Base-by-base conservation (phyloP, 2,113 vertebrate species). In the Pelobates fuscus region DNA sequence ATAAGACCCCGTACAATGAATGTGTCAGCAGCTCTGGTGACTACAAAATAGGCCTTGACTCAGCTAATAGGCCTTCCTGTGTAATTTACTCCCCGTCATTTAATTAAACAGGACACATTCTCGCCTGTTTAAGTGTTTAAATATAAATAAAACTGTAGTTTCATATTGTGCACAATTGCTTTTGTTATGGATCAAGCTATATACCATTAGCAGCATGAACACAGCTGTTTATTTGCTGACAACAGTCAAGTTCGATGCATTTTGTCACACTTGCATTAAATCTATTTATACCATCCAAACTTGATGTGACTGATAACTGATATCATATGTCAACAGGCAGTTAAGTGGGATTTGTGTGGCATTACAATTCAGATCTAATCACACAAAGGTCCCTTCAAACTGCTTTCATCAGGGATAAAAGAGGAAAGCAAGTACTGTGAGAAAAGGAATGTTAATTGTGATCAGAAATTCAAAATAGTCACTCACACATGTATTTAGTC, bases 351-450 rank as follows among this genome's bases (percentile, higher is more conserved):
- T 55, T 55, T 21, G 20, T 55, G 52, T 55, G n/a, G 52, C 52
- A 55, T 55, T 55, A 23, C 52, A 55, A 20, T 21, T 55, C 52
- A 55, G 52, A 55, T 55, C 52, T 61, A 61, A 61, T 29, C 23
- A 61, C 27, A 30, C 18, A n/a, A 25, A 2, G 26, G 24, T 24
- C 21, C 57, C 25, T 8, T 26, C 27, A 61, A 30, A 8, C 25
- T 61, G 26, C 26, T 61, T 61, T 61, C 59, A 61, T n/a, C 15
- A 61, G 24, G 17, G 27, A 61, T 30, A 61, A 30, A 61, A 61
- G 59, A 30, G 25, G 2, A 25, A 61, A 26, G 15, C 18, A 26
- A 61, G n/a, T 61, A 2, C 59, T 17, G 52, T 8, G 21, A 17
- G 21, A 21, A 23, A 55, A 2, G 21, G n/a, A 55, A 20, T 55